Evolutionary conservation across 2,797 vertebrate species (phyloP), one percentile per base, ranked within the genome.

Genomic region (Cynodonichthys magdalenae): DNA sequence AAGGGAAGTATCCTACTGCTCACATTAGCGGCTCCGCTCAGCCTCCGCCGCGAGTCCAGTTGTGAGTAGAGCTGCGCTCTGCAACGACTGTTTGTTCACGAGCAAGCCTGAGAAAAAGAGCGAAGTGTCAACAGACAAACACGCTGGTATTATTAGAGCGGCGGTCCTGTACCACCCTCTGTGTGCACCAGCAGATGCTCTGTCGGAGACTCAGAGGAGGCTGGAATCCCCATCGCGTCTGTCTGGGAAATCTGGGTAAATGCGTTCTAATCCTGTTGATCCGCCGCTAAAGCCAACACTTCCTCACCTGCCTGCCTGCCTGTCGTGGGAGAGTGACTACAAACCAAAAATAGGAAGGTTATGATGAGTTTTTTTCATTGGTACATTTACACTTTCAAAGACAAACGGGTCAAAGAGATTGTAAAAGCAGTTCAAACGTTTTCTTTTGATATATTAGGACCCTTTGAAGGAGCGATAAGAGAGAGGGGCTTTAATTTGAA

Each of bases 201-300:
- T 71, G 87, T 64, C 63, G 79, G 66, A 74, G 84, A 78, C 81
- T 81, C 63, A 62, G 75, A 81, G 83, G 82, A 82, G 75, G 74
- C 82, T 68, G 89, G 86, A 87, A 87, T 91, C 90, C 57, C 80
- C 81, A 60, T 77, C 59, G 75, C 77, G 84, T 84, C 86, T 86
- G 83, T 89, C 82, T 90, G 90, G 89, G 88, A 91, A 90, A 89
- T 90, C 87, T 85, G 68, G 77, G 79, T 91, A 92, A 93, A 93
- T 89, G 82, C 88, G 67, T 71, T 72, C 73, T 92, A 93, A 93
- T 93, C 90, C 89, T 24, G 83, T 59, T 89, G 87, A 93, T 89
- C 90, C 80, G 56, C 73, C 1, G 63, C 75, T 84, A 85, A 92
- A 93, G 84, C 90, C 84, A 88, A 89, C 78, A 80, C 89, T 93